Evolutionary conservation across 1,140 invertebrate genomes (phyloP), one percentile per base, ranked within the genome.

Genomic region (Carposina sasakii): DNA sequence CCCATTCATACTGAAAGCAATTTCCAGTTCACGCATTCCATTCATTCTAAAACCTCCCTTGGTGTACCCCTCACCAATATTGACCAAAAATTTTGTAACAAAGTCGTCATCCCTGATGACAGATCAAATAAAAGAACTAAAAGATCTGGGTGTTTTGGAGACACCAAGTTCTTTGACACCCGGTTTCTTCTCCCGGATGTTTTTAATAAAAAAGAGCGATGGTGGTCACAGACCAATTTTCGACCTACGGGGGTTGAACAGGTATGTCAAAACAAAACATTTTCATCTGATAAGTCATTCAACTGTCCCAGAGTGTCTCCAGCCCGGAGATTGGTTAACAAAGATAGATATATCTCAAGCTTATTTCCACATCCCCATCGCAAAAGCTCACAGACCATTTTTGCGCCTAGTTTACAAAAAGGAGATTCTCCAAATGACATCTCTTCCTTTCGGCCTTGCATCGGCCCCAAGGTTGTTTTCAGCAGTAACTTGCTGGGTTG

Each of bases 351-450:
- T 39, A 13, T 21, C 17, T 12, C 36, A 39, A 20, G 36, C 36
- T 8, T 57, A 81, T 51, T 88, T 88, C 60, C 61, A 86, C 47
- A 26, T 57, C 9, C 20, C 43, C 9, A 52, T 60, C 15, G 37
- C 40, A 9, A 5, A 34, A 26, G 22, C 40, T 13, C 53, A 60
- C 41, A 41, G 51, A 23, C 26, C 51, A 9, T 59, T 54, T 26
- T 30, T 61, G 12, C 39, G 55, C 5, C 22, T 51, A n/a, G 24
- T 42, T 9, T 48, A 54, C 17, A 21, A n/a, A 39, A 8, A 6
- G 15, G 31, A 10, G 3, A 5, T 39, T n/a, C n/a, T n/a, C n/a
- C 36, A 39, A 39, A 39, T 39, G 36, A 39, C 36, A 8, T 39
- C 19, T 13, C 19, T 39, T 5, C 36, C 36, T 9, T 39, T 39